These are phyloP conservation scores for Diplosoma virens DNA, from an alignment of 23 tunicate species.

Conservation along the genomic window DNA sequence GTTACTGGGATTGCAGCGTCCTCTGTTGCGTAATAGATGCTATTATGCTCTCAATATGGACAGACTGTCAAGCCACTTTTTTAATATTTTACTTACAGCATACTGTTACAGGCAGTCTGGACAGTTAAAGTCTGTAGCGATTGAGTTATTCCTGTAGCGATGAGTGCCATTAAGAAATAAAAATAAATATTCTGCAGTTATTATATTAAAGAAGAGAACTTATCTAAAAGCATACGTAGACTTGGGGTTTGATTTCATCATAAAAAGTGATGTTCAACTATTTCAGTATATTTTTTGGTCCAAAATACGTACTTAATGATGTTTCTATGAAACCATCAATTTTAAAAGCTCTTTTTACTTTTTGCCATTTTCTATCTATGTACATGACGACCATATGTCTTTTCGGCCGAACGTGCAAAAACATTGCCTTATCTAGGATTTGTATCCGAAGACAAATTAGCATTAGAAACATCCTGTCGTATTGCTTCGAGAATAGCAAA, in stretches of 20 bases:
- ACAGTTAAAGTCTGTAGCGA: neutral
- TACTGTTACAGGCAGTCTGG: neutral
- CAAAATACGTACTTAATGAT: no score
- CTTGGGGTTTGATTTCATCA: neutral
- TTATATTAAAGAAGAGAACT: neutral
- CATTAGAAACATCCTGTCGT: neutral
- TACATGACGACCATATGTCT: neutral
- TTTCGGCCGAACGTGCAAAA: neutral
- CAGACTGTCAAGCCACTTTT: neutral
- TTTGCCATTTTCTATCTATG: neutral
- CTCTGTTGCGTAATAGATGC: no score
- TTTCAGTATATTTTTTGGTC: no score
- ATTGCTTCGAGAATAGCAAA: neutral
- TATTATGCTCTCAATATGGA: neutral
- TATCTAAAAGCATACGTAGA: neutral
- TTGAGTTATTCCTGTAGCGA: neutral
- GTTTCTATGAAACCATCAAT: no score
- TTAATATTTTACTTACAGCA: no score
- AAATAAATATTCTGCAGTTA: neutral
- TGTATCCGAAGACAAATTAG: neutral
- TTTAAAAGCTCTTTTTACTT: no score
- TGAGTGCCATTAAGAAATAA: no score
- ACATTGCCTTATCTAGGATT: neutral
- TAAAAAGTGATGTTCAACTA: neutral
- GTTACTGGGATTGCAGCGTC: neutral